These are phyloP conservation scores for Rhopalosiphum nymphaeae DNA, from an alignment of 2,888 invertebrate genomes.

Conservation along the genomic window DNA sequence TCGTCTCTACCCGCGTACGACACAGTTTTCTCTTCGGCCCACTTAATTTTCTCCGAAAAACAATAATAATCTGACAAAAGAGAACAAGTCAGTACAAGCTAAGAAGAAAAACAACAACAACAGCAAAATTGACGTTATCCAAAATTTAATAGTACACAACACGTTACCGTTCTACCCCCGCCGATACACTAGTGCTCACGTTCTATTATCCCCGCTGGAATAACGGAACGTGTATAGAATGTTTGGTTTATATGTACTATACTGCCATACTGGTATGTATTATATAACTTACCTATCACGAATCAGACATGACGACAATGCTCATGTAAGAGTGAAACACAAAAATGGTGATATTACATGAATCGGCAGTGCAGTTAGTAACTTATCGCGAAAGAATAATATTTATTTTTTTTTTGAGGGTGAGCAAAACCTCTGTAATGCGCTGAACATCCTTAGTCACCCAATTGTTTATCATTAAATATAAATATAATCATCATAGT, in stretches of 20 bases:
- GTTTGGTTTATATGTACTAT: neutral
- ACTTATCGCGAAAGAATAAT: neutral
- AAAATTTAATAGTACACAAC: slow-evolving; percentile 13
- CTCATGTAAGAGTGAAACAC: neutral
- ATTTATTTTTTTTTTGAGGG: neutral
- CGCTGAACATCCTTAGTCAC: no score
- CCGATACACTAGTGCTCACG: neutral
- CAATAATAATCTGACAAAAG: neutral
- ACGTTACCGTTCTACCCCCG: neutral
- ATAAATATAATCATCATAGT: neutral
- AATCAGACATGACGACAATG: neutral
- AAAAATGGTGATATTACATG: neutral
- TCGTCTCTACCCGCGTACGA: neutral
- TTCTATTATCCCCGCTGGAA: neutral
- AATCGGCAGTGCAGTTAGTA: neutral
- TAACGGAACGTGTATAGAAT: slow-evolving; percentile 21
- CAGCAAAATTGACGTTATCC: neutral
- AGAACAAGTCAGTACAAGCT: neutral
- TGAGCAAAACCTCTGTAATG: no score
- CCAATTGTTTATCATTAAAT: neutral
- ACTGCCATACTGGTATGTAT: no score
- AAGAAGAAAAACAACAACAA: neutral
- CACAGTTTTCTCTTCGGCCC: neutral
- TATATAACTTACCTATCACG: neutral
- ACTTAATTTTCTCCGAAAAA: neutral